These are phyloP conservation scores for Tuta absoluta DNA, from an alignment of 2,888 invertebrate genomes.

Conservation along the genomic window DNA sequence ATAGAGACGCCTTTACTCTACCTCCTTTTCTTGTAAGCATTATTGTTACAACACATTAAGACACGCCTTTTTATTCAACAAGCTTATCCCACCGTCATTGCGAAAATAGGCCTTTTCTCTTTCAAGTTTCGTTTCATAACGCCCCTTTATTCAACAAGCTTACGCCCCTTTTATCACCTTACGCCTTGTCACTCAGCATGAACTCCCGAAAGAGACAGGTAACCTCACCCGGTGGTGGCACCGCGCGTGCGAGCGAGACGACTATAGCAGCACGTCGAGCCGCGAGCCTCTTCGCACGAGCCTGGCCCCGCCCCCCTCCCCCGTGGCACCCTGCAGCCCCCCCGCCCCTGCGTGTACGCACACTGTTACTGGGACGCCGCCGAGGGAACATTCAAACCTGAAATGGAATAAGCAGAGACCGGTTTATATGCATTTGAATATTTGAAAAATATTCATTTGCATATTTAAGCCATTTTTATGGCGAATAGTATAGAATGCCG, in stretches of 20 bases:
- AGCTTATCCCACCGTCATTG: not conserved
- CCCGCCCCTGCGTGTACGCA: conserved; percentile 47
- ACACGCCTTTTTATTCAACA: not conserved
- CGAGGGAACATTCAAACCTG: conserved; percentile 92
- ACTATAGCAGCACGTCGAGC: conserved; percentile 66
- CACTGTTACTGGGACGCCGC: conserved; percentile 57
- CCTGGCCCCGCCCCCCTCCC: conserved; percentile 55
- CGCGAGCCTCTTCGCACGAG: conserved; percentile 71
- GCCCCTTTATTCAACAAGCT: not conserved
- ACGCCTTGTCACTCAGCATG: not conserved
- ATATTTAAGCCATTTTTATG: too few species aligned
- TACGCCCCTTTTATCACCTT: too few species aligned
- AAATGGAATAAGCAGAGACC: not conserved
- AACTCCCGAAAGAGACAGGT: not conserved
- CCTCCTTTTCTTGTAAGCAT: not conserved
- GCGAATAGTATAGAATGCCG: too few species aligned
- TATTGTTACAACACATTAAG: not conserved
- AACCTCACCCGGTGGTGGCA: not conserved
- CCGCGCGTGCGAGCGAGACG: not conserved
- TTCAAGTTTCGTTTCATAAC: not conserved
- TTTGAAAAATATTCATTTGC: too few species aligned
- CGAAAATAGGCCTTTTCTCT: too few species aligned
- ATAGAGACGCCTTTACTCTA: not conserved
- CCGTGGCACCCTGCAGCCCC: conserved; percentile 42
- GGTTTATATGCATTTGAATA: too few species aligned